These are phyloP conservation scores for Rhagoletis zephyria DNA, from an alignment of 1,140 invertebrate species.

Conservation along the genomic window DNA sequence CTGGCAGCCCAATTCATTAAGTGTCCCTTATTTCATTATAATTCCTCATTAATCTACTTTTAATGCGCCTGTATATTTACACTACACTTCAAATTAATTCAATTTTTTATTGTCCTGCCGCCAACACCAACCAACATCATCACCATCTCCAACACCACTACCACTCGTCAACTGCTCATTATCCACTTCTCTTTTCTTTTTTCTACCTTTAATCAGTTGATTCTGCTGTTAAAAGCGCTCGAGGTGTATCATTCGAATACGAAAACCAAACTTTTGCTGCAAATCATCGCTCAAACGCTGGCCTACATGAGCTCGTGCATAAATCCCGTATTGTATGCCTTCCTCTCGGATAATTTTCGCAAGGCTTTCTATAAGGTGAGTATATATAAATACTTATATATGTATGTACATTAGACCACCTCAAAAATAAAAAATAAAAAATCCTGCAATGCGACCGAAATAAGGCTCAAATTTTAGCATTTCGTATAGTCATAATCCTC, in stretches of 20 bases:
- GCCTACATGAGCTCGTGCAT: slow-evolving; percentile 96
- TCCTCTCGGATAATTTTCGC: slow-evolving; percentile 72
- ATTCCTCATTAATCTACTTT: slow-evolving; percentile 41
- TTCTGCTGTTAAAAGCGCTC: slow-evolving; percentile 85
- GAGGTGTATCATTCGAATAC: slow-evolving; percentile 79
- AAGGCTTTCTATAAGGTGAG: slow-evolving; percentile 73
- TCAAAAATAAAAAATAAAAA: too few species aligned
- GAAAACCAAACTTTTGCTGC: slow-evolving; percentile 77
- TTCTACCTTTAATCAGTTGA: slow-evolving; percentile 76
- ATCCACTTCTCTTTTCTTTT: slow-evolving; percentile 62
- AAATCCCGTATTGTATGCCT: slow-evolving; percentile 88
- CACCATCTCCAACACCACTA: background rate
- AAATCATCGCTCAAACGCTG: slow-evolving; percentile 88
- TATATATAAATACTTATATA: background rate
- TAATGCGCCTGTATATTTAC: slow-evolving; percentile 27
- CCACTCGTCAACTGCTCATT: slow-evolving; percentile 3
- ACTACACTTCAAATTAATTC: slow-evolving; percentile 12
- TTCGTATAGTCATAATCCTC: too few species aligned
- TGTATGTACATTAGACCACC: too few species aligned
- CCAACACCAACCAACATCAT: background rate
- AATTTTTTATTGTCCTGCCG: slow-evolving; percentile 18
- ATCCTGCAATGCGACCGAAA: too few species aligned
- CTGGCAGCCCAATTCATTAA: slow-evolving; percentile 19
- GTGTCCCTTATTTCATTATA: slow-evolving; percentile 39
- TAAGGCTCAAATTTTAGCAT: too few species aligned